phyloP scores from a whole-genome alignment of 2,797 vertebrate genomes.

The Neosalanx taihuensis region DNA sequence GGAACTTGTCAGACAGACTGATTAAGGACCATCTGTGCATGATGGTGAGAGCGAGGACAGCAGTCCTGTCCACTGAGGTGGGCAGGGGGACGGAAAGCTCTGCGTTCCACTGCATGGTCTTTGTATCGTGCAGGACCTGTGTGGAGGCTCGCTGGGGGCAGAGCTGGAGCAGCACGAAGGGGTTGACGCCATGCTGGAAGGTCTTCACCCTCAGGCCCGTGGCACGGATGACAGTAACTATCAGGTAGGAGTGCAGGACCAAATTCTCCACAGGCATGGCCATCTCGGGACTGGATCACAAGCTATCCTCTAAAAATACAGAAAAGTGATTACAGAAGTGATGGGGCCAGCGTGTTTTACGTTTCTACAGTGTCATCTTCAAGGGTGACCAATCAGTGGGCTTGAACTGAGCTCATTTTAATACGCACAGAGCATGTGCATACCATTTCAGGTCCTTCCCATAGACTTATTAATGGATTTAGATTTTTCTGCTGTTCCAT shows the following conservation, averaged over 20 bases:
- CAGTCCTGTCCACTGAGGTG: background rate
- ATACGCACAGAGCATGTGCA: too few species aligned
- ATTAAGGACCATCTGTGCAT: slow-evolving; percentile 2
- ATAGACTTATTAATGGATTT: too few species aligned
- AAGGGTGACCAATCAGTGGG: too few species aligned
- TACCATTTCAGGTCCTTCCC: too few species aligned
- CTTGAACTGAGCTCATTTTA: too few species aligned
- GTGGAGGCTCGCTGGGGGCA: slow-evolving; percentile 33
- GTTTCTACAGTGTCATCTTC: too few species aligned
- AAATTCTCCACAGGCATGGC: background rate
- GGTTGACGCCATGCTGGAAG: slow-evolving; percentile 22
- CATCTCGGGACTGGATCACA: background rate
- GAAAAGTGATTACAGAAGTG: too few species aligned
- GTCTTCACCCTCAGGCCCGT: slow-evolving; percentile 31
- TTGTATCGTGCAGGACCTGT: slow-evolving; percentile 9
- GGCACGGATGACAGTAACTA: slow-evolving; percentile 31
- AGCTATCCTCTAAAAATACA: too few species aligned
- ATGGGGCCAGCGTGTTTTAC: too few species aligned
- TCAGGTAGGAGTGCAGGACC: slow-evolving; percentile 34
- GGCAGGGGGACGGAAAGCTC: slow-evolving; percentile 35
- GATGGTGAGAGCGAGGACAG: slow-evolving; percentile 23
- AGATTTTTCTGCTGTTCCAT: too few species aligned
- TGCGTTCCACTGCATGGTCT: slow-evolving; percentile 38
- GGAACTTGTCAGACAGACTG: slow-evolving; percentile 15
- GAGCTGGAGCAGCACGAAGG: slow-evolving; percentile 40